phyloP scores from a whole-genome alignment of 2,797 vertebrate genomes.

The Lithobates sylvaticus region DNA sequence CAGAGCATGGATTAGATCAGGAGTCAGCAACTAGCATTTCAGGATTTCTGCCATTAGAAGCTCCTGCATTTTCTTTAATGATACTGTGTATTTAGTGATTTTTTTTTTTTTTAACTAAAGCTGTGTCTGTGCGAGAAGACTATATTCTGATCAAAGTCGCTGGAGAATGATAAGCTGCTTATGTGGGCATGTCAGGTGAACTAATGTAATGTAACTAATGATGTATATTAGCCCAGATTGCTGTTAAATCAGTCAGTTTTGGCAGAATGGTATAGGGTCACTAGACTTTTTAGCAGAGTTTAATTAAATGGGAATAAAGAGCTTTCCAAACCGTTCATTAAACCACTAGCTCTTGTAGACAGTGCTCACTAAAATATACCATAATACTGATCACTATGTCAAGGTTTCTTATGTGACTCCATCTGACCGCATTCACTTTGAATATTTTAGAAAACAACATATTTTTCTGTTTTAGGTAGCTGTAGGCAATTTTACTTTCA shows the following conservation, averaged over 20 bases:
- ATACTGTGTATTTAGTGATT: neutral
- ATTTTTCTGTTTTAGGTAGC: too few species aligned
- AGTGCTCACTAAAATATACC: neutral
- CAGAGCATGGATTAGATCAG: too few species aligned
- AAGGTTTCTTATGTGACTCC: neutral
- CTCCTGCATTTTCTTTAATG: neutral
- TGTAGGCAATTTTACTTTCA: too few species aligned
- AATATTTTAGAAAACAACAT: too few species aligned
- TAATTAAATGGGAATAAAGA: neutral
- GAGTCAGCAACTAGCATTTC: too few species aligned
- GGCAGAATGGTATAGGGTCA: neutral
- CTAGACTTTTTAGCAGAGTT: neutral
- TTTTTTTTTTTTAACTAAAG: neutral
- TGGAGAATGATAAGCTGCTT: slow-evolving; percentile 41
- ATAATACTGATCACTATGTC: neutral
- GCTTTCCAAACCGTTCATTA: neutral
- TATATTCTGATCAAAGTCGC: neutral
- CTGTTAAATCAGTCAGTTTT: neutral
- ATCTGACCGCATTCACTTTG: too few species aligned
- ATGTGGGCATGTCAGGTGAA: slow-evolving; percentile 25
- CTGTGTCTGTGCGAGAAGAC: neutral
- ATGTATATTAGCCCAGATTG: neutral
- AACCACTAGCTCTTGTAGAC: neutral
- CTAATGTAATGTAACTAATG: too few species aligned
- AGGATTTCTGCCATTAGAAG: too few species aligned